Percentiles rank a stretch among this genome's conserved stretches.
phyloP scores from a whole-genome alignment of 2,888 invertebrate species.

The Macropis europaea region DNA sequence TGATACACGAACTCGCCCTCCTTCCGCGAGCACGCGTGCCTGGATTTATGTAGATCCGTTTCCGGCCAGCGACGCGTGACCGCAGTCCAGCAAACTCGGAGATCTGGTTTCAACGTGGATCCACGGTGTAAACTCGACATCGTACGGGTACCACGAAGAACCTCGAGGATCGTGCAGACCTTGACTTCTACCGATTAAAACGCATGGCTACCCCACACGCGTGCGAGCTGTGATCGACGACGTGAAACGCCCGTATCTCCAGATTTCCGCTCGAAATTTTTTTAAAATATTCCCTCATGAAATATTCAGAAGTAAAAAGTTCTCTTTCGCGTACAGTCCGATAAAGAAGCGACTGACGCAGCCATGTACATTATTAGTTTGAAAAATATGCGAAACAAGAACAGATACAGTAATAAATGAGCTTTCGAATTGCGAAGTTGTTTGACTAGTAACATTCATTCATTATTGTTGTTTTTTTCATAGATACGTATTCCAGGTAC shows the following conservation, averaged over 20 bases:
- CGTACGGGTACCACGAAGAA: slow-evolving; percentile 10
- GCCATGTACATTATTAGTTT: no score
- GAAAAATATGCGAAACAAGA: no score
- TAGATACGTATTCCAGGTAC: no score
- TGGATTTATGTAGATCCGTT: slow-evolving; percentile 64
- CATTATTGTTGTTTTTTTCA: no score
- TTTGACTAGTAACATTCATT: no score
- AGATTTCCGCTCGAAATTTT: not conserved
- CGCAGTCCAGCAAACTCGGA: slow-evolving; percentile 49
- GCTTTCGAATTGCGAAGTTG: no score
- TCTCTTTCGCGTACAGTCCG: no score
- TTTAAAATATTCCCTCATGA: not conserved
- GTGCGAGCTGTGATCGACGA: not conserved
- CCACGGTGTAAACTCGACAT: slow-evolving; percentile 28
- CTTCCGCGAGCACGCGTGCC: slow-evolving; percentile 57
- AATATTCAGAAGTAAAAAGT: no score
- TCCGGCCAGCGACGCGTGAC: slow-evolving; percentile 71
- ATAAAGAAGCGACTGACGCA: no score
- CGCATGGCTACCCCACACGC: not conserved
- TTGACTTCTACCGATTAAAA: slow-evolving; percentile 35
- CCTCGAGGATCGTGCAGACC: slow-evolving; percentile 24
- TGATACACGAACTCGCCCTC: slow-evolving; percentile 56
- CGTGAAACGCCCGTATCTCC: not conserved
- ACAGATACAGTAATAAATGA: no score
- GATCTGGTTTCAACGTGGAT: slow-evolving; percentile 57